Base-by-base conservation (phyloP, 2,113 vertebrate species). In the Bubo bubo region DNA sequence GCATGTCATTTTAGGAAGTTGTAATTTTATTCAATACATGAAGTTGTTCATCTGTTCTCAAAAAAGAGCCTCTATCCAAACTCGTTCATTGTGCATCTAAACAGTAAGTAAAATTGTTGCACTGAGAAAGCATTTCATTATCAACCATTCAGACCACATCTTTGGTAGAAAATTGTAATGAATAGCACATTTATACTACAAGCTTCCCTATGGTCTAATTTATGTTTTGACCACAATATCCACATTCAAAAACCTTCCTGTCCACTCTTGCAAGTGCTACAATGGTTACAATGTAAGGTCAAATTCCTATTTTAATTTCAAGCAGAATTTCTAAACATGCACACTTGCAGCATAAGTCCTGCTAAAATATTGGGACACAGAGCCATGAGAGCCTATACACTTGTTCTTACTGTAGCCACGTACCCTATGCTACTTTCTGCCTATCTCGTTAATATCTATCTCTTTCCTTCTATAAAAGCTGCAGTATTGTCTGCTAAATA, bases 1-100 rank as follows among this genome's bases (percentile, higher is more conserved):
- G 91, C 64, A 72, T 58, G 88, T 74, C 62, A 41, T 73, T 95
- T 95, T 82, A 90, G 89, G 80, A 97, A 95, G 79, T 84, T 81
- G 64, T 68, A 71, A 86, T 96, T 97, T 94, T 86, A 84, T 79
- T 95, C 86, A 93, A 55, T 79, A 63, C 68, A 91, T 79, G 20
- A 68, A 93, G 37, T 39, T 12, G 8, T 77, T 97, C 35, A 62
- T 94, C 81, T 67, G 23, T 71, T 90, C 41, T 77, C 43, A 28
- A 6, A 84, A 75, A 81, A 83, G 12, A 71, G 2, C 66, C 26
- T 95, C 64, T 67, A 52, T 75, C 76, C 71, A 87, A 95, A 90
- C 62, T 81, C 64, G 64, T 64, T 43, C 27, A 56, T 71, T 80
- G 73, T 79, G 20, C 66, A 81, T 87, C 74, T 70, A 90, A 90